Conservation (phyloP, 2,113 vertebrate genomes). For the Kryptolebias marmoratus region DNA sequence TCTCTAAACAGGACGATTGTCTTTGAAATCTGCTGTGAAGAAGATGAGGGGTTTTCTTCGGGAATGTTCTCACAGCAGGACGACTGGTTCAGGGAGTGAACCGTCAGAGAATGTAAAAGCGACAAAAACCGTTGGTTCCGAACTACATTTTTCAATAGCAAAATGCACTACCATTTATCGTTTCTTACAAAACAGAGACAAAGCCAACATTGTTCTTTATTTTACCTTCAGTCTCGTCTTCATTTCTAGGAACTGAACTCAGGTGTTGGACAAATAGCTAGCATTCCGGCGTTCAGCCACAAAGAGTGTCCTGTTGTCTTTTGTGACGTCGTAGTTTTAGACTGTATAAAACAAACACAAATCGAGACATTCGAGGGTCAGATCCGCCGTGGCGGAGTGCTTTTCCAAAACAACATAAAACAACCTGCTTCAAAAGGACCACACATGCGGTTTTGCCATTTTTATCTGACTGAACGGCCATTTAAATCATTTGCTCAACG, state of each 20-base stretch:
- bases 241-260: too few relatives aligned
- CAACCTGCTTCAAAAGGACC: slow-evolving; percentile 6
- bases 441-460: slow-evolving; percentile 19
- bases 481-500: slow-evolving; percentile 6
- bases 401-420: slow-evolving; percentile 10
- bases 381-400: neutral
- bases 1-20: slow-evolving; percentile 70
- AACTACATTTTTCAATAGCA: too few relatives aligned
- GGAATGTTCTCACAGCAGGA: slow-evolving; percentile 3
- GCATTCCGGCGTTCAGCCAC: too few relatives aligned
- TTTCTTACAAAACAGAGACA: neutral
- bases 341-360: neutral
- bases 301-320: too few relatives aligned
- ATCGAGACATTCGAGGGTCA: neutral
- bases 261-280: too few relatives aligned
- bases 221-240: too few relatives aligned
- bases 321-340: too few relatives aligned
- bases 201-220: neutral
- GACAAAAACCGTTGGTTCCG: too few relatives aligned
- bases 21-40: slow-evolving; percentile 50
- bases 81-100: neutral
- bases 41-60: slow-evolving; percentile 39
- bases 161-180: too few relatives aligned
- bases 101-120: neutral
- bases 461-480: neutral